A percentile compares a stretch with the other conserved stretches of the same genome.
Conservation (phyloP, 2,888 invertebrate genomes). For the Byasa hedistus region DNA sequence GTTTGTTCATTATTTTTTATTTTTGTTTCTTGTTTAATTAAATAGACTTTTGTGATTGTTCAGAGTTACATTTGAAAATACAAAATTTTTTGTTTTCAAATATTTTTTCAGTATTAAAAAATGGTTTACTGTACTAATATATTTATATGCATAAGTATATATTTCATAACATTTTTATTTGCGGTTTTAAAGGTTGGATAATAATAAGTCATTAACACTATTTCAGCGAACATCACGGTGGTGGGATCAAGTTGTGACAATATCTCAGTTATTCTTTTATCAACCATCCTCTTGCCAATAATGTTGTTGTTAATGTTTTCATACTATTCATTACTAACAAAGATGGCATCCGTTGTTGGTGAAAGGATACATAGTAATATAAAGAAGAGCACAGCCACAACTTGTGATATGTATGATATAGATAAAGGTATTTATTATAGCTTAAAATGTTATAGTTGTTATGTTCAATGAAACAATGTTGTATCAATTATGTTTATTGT, state of each 20-base stretch:
- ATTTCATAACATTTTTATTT: not conserved
- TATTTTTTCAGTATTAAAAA: not conserved
- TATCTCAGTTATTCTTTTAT: slow-evolving; percentile 47
- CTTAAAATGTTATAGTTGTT: not conserved
- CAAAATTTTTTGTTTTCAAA: not conserved
- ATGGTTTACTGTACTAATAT: not conserved
- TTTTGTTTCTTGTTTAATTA: not conserved
- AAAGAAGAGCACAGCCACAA: slow-evolving; percentile 25
- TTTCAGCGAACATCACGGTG: slow-evolving; percentile 65
- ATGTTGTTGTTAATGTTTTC: slow-evolving; percentile 44
- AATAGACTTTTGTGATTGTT: not conserved
- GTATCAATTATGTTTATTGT: no score
- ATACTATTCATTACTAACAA: slow-evolving; percentile 57
- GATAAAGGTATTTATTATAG: slow-evolving; percentile 26
- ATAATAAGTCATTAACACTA: slow-evolving; percentile 31
- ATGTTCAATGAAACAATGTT: no score
- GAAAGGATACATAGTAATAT: slow-evolving; percentile 13
- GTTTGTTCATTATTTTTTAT: not conserved
- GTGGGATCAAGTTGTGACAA: slow-evolving; percentile 54
- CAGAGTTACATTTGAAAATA: not conserved
- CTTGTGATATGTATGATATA: slow-evolving; percentile 20
- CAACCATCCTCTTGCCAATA: slow-evolving; percentile 50
- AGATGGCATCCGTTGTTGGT: slow-evolving; percentile 25
- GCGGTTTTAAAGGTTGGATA: not conserved
- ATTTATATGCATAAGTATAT: not conserved